phyloP scores from a whole-genome alignment of 2,888 invertebrate species.

The Drosophila melanocephala region DNA sequence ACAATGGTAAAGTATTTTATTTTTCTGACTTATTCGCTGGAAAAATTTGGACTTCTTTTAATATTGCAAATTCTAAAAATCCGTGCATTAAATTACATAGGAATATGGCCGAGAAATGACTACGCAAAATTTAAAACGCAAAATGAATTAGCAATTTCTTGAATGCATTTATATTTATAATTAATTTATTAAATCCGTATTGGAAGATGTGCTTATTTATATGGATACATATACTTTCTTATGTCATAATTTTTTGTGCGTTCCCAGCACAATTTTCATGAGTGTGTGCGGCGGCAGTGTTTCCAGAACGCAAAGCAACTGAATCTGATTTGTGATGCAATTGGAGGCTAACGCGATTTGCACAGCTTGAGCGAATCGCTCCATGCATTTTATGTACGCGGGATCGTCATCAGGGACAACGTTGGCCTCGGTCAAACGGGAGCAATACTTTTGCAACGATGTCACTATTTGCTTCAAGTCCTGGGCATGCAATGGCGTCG shows the following conservation, averaged over 20 bases:
- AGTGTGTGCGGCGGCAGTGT: slow-evolving; percentile 89
- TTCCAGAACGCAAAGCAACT: slow-evolving; percentile 88
- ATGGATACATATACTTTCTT: not conserved
- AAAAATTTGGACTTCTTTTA: not conserved
- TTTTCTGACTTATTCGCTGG: not conserved
- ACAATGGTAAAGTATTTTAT: not conserved
- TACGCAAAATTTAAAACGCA: not conserved
- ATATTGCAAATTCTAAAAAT: not conserved
- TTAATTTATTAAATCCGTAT: slow-evolving; percentile 5
- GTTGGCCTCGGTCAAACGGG: slow-evolving; percentile 84
- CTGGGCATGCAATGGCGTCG: slow-evolving; percentile 89
- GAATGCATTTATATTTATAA: not conserved
- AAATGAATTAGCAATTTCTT: not conserved
- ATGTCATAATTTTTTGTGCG: slow-evolving; percentile 86
- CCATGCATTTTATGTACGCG: slow-evolving; percentile 87
- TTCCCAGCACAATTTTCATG: slow-evolving; percentile 88
- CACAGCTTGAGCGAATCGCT: slow-evolving; percentile 93
- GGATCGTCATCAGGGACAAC: slow-evolving; percentile 85
- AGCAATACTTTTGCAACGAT: slow-evolving; percentile 86
- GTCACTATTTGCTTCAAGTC: slow-evolving; percentile 87
- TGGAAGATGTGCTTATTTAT: not conserved
- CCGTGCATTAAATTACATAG: not conserved
- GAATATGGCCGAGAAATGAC: not conserved
- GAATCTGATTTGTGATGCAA: slow-evolving; percentile 92
- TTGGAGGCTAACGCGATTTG: slow-evolving; percentile 92